Conservation (phyloP, 53 echinoderm and acorn worm genomes). For the Echinometra lucunter region DNA sequence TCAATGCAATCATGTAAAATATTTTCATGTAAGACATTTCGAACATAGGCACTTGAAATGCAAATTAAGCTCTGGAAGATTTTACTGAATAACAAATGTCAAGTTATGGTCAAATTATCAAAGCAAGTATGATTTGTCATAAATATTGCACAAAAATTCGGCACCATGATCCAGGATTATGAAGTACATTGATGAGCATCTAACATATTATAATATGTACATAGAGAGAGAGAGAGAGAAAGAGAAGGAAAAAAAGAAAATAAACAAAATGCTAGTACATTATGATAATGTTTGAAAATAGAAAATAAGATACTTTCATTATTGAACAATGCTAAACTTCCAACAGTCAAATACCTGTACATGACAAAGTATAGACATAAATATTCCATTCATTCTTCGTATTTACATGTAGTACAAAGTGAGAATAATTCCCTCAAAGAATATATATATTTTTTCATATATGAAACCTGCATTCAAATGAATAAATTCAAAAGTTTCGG, state of each 20-base stretch:
- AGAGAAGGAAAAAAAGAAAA: neutral
- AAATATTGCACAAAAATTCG: constrained; percentile 38
- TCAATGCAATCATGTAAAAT: neutral
- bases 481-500: neutral
- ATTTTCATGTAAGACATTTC: neutral
- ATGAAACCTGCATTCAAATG: neutral
- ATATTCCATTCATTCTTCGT: neutral
- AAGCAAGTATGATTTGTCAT: constrained; percentile 8
- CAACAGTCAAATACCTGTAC: neutral
- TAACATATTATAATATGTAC: neutral
- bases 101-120: neutral
- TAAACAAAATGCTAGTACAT: neutral
- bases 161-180: constrained; percentile 13
- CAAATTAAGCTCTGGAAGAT: constrained; percentile 38
- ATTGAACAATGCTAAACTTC: neutral
- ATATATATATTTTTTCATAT: neutral
- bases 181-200: constrained; percentile 1
- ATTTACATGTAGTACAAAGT: neutral
- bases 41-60: constrained; percentile 28
- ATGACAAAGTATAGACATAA: neutral
- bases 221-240: neutral
- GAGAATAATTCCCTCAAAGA: neutral
- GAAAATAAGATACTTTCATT: too few species aligned
- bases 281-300: neutral
- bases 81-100: too few species aligned